Evolutionary conservation across 2,113 vertebrate species (phyloP).

Genomic region (Dermatemys mawii): DNA sequence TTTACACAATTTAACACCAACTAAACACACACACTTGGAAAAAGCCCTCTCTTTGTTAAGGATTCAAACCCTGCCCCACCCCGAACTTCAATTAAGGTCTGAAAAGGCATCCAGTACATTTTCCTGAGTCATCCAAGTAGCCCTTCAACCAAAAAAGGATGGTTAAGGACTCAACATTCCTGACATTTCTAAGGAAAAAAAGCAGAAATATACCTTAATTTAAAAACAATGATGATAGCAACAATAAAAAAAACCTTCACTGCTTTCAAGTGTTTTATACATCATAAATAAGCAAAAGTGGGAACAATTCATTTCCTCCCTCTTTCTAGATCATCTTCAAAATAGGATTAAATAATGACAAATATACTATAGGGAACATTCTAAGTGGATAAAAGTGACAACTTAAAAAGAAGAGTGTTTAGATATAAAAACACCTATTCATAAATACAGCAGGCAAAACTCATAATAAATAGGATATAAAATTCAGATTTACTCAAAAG

Average conservation of each 20-base stretch:
- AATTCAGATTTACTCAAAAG: neutral
- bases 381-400: neutral
- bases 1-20: neutral
- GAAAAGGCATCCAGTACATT: conserved; percentile 46
- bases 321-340: neutral
- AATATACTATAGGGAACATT: conserved; percentile 18
- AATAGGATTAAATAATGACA: neutral
- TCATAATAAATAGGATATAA: conserved; percentile 14
- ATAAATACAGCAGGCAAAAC: neutral
- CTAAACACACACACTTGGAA: neutral
- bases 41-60: neutral
- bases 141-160: conserved; percentile 12
- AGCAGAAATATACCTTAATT: neutral
- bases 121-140: conserved; percentile 45
- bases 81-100: conserved; percentile 50
- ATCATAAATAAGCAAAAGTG: conserved; percentile 31
- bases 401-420: neutral
- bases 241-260: neutral
- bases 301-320: neutral
- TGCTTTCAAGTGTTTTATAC: neutral
- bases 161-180: conserved; percentile 6
- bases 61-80: neutral
- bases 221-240: neutral
- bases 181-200: neutral
- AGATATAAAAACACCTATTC: conserved; percentile 14